phyloP scores from a whole-genome alignment of 2,113 vertebrate genomes.

The Setophaga coronata region DNA sequence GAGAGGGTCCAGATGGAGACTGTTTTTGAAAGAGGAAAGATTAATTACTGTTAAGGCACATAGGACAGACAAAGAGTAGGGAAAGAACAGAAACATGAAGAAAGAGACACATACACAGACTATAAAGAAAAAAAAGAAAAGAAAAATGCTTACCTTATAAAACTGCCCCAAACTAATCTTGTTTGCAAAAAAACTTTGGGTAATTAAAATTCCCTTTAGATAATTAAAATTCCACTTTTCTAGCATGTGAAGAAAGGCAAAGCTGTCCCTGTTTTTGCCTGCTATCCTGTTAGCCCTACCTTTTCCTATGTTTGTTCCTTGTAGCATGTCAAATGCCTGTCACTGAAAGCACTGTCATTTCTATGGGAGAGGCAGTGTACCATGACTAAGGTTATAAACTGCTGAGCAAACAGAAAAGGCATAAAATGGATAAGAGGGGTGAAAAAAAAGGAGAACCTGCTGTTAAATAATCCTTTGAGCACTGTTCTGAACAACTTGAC shows the following conservation, averaged over 20 bases:
- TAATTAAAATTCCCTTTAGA: not conserved
- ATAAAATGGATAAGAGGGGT: not conserved
- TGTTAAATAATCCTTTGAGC: constrained; percentile 16
- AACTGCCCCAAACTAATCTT: not conserved
- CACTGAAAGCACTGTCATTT: not conserved
- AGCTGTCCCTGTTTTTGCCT: not conserved
- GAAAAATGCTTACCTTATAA: not conserved
- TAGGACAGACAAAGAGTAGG: not conserved
- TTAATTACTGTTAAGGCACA: not conserved
- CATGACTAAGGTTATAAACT: constrained; percentile 35
- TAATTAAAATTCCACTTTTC: not conserved
- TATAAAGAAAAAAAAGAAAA: not conserved
- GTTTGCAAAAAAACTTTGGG: not conserved
- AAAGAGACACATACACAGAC: not conserved
- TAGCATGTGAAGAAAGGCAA: not conserved
- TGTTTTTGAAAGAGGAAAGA: not conserved
- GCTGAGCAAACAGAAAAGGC: constrained; percentile 18
- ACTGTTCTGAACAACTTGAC: not conserved
- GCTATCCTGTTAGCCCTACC: not conserved
- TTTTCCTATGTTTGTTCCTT: not conserved
- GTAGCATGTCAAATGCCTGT: not conserved
- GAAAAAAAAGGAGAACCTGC: not conserved
- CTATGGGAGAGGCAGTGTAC: not conserved
- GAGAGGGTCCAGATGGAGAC: not conserved
- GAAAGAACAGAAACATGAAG: not conserved